Evolutionary conservation across 2,888 invertebrate genomes (phyloP), one percentile per base, ranked within the genome.

Genomic region (Leistus spinibarbis): DNA sequence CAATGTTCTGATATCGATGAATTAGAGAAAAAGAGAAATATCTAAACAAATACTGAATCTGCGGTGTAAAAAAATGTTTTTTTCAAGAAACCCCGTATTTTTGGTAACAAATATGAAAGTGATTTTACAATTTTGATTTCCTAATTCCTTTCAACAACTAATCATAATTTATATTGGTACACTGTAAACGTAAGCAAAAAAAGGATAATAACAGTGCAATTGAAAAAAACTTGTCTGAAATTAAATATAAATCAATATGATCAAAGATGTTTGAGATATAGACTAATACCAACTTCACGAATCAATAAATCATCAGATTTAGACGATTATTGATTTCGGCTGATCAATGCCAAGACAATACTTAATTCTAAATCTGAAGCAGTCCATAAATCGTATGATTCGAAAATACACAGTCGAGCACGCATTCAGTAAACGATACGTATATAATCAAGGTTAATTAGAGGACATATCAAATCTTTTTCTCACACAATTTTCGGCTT

Each of bases 221-320:
- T 57, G 27, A 69, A 57, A 19, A 69, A 69, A 69, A 69, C 27
- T 27, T 22, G 60, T 56, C n/a, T 24, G 60, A 69, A 69, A 69
- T 69, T 56, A 69, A 69, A 69, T 60, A 57, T 69, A 69, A 69
- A 69, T 69, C 69, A 69, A 69, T 24, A 20, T 69, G 69, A 69
- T 60, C 57, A 56, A 40, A 23, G 69, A 69, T 69, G 69, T 60
- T 69, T 60, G 40, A 40, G 40, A 40, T 40, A 60, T 60, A 60
- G 22, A 10, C 62, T 66, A 66, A 66, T 66, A 57, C 72, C 57
- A 72, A 40, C 57, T 62, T 56, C 72, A 72, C 72, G 72, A 72
- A 66, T 57, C 72, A 65, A 72, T 72, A 72, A 72, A 72, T 72
- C 72, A 72, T 13, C 40, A 40, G 40, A 40, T 40, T 10, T n/a